Evolutionary conservation across 2,113 vertebrate species (phyloP).

Genomic region (Sula dactylatra): DNA sequence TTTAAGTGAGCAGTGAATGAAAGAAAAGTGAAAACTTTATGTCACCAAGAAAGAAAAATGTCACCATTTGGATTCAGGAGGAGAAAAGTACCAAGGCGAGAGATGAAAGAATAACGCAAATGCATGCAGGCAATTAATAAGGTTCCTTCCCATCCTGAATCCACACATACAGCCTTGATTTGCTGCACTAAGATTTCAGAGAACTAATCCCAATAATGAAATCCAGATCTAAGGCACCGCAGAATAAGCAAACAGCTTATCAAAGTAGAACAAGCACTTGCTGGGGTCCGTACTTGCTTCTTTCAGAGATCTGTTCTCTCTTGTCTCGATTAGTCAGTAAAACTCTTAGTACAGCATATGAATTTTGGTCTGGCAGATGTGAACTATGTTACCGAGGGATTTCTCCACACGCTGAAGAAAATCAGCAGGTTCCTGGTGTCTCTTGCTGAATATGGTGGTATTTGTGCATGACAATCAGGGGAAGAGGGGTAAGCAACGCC

Average conservation of each 20-base stretch:
- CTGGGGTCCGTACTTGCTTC: neutral
- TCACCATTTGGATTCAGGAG: neutral
- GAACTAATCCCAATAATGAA: neutral
- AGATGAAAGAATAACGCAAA: slow-evolving; percentile 41
- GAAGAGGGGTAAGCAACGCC: neutral
- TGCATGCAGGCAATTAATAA: neutral
- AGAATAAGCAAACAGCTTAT: neutral
- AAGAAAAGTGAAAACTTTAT: neutral
- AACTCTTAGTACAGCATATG: neutral
- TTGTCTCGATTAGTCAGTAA: neutral
- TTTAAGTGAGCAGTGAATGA: neutral
- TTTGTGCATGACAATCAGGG: neutral
- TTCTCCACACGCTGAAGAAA: neutral
- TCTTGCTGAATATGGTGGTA: neutral
- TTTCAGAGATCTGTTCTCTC: neutral
- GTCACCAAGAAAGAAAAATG: neutral
- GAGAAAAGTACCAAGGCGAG: neutral
- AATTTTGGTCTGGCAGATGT: neutral
- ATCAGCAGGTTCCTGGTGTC: neutral
- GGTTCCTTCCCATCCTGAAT: neutral
- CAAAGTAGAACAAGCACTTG: neutral
- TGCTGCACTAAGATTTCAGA: neutral
- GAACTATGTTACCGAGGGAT: neutral
- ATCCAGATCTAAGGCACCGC: neutral
- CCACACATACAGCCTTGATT: neutral